Base-by-base conservation (phyloP, 2,113 vertebrate species). In the Lampris incognitus region DNA sequence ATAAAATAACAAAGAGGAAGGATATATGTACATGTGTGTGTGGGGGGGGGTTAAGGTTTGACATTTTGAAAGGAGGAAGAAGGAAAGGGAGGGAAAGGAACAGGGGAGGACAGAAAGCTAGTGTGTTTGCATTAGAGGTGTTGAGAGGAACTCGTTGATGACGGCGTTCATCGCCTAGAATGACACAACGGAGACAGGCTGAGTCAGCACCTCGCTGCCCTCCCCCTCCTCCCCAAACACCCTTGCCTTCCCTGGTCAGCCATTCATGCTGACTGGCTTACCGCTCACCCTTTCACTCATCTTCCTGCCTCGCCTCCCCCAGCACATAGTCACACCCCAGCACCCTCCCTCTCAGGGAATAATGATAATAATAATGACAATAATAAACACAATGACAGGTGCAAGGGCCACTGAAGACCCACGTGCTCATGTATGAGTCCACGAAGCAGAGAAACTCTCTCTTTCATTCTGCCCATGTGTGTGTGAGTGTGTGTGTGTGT, bases 331-430 rank as follows among this genome's bases (percentile, higher is more conserved):
- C 63, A 76, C 78, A 76, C 82, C 77, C 72, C 60, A 54, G 57
- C 78, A 58, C 77, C 58, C 61, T 62, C 57, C 69, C 52, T 76
- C 44, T 72, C 55, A 40, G 78, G 71, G 79, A 74, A 60, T 74
- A 89, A 67, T 81, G 83, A 24, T 24, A 24, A 24, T 24, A 24
- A 24, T 24, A 24, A 24, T 24, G 24, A 24, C 24, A 24, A 24
- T 24, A 24, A 24, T 89, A 89, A 91, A 88, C 83, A 83, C 52
- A 76, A 48, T 62, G 84, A 91, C 91, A 92, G 91, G 91, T 92
- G 91, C 87, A 78, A 74, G 66, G 72, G 65, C 85, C 84, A 78
- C 69, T 59, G 74, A 87, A 84, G 61, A 74, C 79, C 65, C 82
- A 83, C 77, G 82, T 84, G 85, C 69, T 74, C 37, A 66, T 85